Evolutionary conservation across 2,888 invertebrate species (phyloP).

Genomic region (Volucella zonaria): DNA sequence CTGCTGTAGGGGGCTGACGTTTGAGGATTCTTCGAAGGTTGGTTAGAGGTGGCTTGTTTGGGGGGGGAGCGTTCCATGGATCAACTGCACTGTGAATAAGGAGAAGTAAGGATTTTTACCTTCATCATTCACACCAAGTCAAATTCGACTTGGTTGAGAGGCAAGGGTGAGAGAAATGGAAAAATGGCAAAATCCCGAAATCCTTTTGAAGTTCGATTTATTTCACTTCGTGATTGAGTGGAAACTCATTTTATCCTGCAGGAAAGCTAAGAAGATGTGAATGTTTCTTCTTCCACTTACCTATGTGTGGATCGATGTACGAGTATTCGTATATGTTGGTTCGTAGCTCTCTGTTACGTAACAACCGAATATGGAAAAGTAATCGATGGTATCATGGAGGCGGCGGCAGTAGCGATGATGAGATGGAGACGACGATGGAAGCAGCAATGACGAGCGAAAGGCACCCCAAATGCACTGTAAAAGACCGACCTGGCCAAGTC

Average conservation of each 20-base stretch:
- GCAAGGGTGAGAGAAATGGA: conserved; percentile 40
- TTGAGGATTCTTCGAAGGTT: neutral
- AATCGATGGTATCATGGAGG: conserved; percentile 52
- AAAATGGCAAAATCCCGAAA: conserved; percentile 72
- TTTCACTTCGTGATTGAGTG: conserved; percentile 73
- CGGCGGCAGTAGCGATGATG: neutral
- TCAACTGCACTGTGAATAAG: neutral
- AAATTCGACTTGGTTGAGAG: neutral
- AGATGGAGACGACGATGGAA: conserved; percentile 14
- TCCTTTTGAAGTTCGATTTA: conserved; percentile 74
- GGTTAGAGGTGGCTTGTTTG: too few relatives aligned
- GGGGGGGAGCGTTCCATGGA: too few relatives aligned
- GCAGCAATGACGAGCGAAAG: conserved; percentile 34
- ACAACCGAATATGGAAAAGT: conserved; percentile 45
- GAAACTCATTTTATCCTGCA: conserved; percentile 69
- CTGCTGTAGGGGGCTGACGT: neutral
- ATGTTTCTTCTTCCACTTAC: neutral
- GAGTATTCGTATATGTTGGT: neutral
- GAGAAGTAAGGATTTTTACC: conserved; percentile 30
- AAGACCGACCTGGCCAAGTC: conserved; percentile 43
- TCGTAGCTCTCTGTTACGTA: conserved; percentile 36
- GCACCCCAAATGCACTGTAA: conserved; percentile 30
- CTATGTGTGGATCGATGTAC: neutral
- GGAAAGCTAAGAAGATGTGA: conserved; percentile 31
- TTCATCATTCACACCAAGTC: conserved; percentile 11